Base-by-base conservation (phyloP, 92 coral and sea anemone genomes). In the Anthopleura xanthogrammica region DNA sequence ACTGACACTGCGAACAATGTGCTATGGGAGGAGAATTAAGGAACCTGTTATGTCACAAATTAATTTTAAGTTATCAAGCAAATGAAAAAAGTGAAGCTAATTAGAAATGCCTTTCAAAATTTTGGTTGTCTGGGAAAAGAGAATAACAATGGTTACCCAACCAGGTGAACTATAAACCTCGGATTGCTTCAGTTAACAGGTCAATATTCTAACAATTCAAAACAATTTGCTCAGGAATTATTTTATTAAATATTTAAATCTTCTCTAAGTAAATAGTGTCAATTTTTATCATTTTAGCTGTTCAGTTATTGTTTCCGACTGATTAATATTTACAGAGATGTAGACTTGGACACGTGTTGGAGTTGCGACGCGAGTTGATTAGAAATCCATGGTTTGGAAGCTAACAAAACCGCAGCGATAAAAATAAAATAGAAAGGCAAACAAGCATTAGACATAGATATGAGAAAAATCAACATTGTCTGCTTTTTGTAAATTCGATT, bases 401-500 rank as follows among this genome's bases (percentile, higher is more conserved):
- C 41, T 68, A 12, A 68, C 43, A 68, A 68, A 68, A 68, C 74
- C 74, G 41, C 74, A 68, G 5, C 17, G 41, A 68, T 68, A 29
- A 23, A 7, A 10, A 11, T 11, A 23, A 10, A 22, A 24, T n/a
- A 68, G 74, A 68, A 68, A 68, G 29, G 1, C 74, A 68, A 68
- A 68, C 17, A 68, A 68, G 42, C 74, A 68, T 13, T 23, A 29
- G 36, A 12, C 29, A 2, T 3, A 68, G 16, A 68, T 36, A 23
- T 5, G 74, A 36, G 4, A 29, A 68, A 68, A 68, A 29, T 29
- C 74, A 68, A 55, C 66, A 55, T 9, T 54, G 41, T 78, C 16
- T 52, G 12, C 68, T 13, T 20, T 78, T 52, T 78, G 19, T 17
- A 77, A 48, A 77, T 55, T 78, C 68, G 43, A 19, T 78, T 78